Conservation (phyloP, 2,113 vertebrate genomes). For the Notechis scutatus region DNA sequence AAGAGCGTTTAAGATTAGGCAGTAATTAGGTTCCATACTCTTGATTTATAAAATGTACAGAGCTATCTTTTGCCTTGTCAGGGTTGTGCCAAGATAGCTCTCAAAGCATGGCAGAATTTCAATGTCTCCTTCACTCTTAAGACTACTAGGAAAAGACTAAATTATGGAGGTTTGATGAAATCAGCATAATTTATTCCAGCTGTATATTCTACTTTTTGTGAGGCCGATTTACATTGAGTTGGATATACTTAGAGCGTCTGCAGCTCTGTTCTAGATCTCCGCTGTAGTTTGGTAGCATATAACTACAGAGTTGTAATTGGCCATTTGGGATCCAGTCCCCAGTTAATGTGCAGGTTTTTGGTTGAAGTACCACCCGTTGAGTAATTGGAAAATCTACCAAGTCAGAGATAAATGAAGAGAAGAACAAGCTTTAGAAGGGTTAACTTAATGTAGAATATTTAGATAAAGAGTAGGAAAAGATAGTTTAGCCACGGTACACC, state of each 20-base stretch:
- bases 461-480: background rate
- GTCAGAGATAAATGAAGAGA: background rate
- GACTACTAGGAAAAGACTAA: background rate
- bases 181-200: background rate
- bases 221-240: background rate
- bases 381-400: no score
- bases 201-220: background rate
- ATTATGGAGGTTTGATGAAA: background rate
- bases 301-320: background rate
- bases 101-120: background rate
- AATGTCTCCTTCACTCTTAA: background rate
- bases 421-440: background rate
- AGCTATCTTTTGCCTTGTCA: background rate
- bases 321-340: background rate
- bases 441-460: background rate
- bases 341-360: no score
- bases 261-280: background rate
- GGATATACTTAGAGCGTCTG: background rate
- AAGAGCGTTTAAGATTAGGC: background rate
- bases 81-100: background rate
- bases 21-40: background rate
- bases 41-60: background rate
- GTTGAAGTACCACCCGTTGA: background rate
- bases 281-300: background rate
- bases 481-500: background rate